Conservation (phyloP, 2,113 vertebrate genomes). For the Lagopus muta region DNA sequence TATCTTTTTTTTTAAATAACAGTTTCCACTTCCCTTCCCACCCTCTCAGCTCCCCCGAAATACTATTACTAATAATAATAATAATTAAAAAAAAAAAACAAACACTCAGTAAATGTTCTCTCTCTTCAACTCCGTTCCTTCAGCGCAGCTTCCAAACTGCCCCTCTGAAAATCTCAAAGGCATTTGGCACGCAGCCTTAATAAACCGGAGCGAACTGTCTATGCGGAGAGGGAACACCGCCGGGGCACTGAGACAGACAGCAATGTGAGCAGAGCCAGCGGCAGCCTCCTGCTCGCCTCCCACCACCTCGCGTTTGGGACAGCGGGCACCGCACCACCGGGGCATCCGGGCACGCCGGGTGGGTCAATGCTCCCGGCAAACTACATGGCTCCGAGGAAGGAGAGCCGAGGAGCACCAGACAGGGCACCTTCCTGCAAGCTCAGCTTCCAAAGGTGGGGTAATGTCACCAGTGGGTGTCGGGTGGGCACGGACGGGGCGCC, state of each 20-base stretch:
- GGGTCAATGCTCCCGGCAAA: neutral
- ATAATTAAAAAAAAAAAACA: too few species aligned
- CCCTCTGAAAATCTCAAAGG: neutral
- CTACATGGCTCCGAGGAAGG: neutral
- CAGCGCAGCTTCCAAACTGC: too few species aligned
- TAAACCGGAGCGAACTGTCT: neutral
- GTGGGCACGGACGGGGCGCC: neutral
- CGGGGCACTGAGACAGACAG: neutral
- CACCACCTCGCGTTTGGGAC: neutral
- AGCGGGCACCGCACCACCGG: neutral
- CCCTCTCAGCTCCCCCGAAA: neutral
- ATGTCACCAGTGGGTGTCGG: neutral
- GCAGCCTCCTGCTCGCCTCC: neutral
- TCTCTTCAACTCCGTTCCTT: too few species aligned
- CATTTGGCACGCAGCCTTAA: neutral
- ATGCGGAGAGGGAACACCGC: accelerated
- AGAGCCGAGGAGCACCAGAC: neutral
- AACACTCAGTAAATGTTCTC: too few species aligned
- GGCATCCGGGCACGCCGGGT: neutral
- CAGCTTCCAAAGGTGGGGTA: neutral
- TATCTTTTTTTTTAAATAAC: neutral
- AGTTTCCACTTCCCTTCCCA: neutral
- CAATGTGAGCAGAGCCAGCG: neutral
- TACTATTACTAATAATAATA: too few species aligned
- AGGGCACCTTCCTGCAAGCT: neutral